Conservation (phyloP, 2,113 vertebrate genomes). For the Panurus biarmicus region DNA sequence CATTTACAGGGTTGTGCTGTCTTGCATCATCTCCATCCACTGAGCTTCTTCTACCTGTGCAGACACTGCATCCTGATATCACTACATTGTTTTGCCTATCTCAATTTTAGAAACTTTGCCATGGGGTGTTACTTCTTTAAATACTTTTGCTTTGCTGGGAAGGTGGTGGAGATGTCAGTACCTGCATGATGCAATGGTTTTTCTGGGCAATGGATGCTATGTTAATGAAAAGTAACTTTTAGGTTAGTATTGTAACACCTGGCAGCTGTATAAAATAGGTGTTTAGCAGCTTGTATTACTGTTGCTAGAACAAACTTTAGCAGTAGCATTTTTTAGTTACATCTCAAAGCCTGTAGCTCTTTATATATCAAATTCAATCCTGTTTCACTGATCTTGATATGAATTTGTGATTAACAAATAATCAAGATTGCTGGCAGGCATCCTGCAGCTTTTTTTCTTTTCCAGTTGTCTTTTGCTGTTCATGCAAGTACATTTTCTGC, state of each 20-base stretch:
- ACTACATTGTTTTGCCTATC: neutral
- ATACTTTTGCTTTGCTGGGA: neutral
- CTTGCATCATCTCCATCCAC: neutral
- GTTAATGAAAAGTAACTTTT: neutral
- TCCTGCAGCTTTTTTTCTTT: neutral
- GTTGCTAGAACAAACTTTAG: neutral
- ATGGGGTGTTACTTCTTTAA: neutral
- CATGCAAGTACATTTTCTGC: neutral
- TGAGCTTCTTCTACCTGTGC: neutral
- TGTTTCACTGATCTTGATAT: neutral
- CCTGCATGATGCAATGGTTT: neutral
- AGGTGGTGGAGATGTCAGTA: neutral
- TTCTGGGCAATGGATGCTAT: neutral
- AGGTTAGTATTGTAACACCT: neutral
- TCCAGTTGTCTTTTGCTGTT: conserved; percentile 21
- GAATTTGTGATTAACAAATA: conserved; percentile 3
- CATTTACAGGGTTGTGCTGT: neutral
- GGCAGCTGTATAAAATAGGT: neutral
- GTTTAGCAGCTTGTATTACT: neutral
- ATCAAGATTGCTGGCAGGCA: neutral
- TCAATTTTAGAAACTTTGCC: neutral
- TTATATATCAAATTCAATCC: neutral
- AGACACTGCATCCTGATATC: neutral
- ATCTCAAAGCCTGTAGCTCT: neutral
- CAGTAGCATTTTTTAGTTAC: neutral